A percentile compares a stretch with the other conserved stretches of the same genome.
phyloP scores from a whole-genome alignment of 1,140 invertebrate genomes.

The Odontomachus brunneus region DNA sequence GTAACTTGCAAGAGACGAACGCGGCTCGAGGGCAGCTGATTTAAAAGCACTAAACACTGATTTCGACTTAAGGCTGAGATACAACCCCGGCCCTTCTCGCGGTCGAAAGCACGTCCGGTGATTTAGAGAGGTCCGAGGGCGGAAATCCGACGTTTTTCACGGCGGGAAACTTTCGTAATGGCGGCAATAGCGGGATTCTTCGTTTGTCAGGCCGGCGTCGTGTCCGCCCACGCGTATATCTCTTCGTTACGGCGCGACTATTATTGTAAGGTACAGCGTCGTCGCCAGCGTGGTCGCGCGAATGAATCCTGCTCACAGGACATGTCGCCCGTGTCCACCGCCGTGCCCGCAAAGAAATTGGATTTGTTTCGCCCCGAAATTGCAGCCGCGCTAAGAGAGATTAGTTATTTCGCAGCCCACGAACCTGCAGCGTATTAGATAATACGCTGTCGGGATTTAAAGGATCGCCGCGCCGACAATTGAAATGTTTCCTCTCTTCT shows the following conservation, averaged over 20 bases:
- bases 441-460: constrained; percentile 16
- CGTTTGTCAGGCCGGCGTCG: constrained; percentile 20
- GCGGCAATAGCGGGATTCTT: constrained; percentile 22
- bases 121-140: constrained; percentile 50
- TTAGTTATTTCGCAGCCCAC: constrained; percentile 44
- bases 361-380: constrained; percentile 47
- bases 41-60: constrained; percentile 82
- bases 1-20: constrained; percentile 38
- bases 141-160: constrained; percentile 60
- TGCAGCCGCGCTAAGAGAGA: constrained; percentile 30
- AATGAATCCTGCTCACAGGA: constrained; percentile 51
- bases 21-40: constrained; percentile 66
- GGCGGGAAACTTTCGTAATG: constrained; percentile 54
- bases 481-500: neutral
- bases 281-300: constrained; percentile 24
- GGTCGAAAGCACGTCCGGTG: constrained; percentile 55
- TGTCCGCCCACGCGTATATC: constrained; percentile 44
- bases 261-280: constrained; percentile 48
- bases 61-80: constrained; percentile 80
- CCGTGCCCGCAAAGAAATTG: constrained; percentile 48
- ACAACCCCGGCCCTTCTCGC: constrained; percentile 67
- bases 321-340: constrained; percentile 11
- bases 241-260: constrained; percentile 63
- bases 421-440: constrained; percentile 21
- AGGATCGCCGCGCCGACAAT: neutral